phyloP scores from a whole-genome alignment of 2,888 invertebrate species.

The Hypomecis atomaria region DNA sequence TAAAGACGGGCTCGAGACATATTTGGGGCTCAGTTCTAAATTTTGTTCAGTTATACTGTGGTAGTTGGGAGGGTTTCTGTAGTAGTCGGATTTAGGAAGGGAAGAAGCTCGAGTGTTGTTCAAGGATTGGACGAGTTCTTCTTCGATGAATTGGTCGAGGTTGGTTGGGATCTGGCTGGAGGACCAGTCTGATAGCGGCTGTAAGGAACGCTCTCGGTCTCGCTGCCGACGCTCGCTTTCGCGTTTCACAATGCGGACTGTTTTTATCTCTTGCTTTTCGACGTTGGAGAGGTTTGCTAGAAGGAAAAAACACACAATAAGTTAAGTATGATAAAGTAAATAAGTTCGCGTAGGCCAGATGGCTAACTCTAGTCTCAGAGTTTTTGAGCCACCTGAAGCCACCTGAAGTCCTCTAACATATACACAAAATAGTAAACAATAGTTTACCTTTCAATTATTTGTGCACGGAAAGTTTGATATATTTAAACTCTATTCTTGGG shows the following conservation, averaged over 20 bases:
- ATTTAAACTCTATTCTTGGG: no score
- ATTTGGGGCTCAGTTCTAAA: constrained; percentile 78
- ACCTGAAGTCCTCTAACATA: no score
- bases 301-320: constrained; percentile 49
- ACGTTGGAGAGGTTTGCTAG: constrained; percentile 88
- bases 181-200: constrained; percentile 79
- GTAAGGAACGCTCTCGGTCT: constrained; percentile 88
- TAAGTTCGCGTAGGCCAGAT: no score
- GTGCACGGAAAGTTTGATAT: no score
- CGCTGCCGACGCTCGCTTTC: constrained; percentile 94
- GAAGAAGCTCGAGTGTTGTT: constrained; percentile 81
- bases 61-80: constrained; percentile 66
- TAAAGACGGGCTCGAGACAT: constrained; percentile 76
- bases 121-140: constrained; percentile 71
- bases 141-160: constrained; percentile 79
- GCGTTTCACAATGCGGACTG: constrained; percentile 96
- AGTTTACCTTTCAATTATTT: no score
- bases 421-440: no score
- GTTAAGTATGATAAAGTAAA: no score
- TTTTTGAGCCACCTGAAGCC: no score
- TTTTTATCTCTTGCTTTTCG: constrained; percentile 96
- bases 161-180: constrained; percentile 70
- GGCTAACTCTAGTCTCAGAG: no score
- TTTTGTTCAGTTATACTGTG: constrained; percentile 65
- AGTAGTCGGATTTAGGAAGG: constrained; percentile 77